Evolutionary conservation across 2,797 vertebrate species (phyloP), one percentile per base, ranked within the genome.

Genomic region (Sebastes aleutianus): DNA sequence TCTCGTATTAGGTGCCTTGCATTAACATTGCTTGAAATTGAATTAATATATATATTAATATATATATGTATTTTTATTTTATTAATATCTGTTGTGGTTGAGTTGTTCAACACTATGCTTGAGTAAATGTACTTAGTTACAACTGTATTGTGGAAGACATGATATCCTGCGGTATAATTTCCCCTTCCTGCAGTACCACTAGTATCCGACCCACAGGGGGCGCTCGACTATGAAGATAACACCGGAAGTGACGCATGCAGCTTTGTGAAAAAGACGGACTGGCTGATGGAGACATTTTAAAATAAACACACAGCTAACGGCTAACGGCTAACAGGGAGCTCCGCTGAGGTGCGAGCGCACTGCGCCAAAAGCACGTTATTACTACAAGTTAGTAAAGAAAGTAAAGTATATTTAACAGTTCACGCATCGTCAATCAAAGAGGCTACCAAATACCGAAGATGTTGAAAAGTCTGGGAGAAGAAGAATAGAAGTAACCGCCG

Each of bases 211-310:
- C 74, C 1, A 20, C 3, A 18, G 76, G 39, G 77, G 74, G 34
- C 76, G 83, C 83, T 78, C 27, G 6, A 8, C 12, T 14, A 1
- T 1, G 10, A 8, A 24, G 8, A n/a, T 39, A 14, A 13, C 1
- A 32, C 81, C 91, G 95, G 95, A 96, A 95, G 79, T 95, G 92
- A 82, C 92, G 92, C 87, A 85, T 13, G 29, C 69, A 88, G 64
- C 89, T 91, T 92, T 90, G 91, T 93, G 90, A 93, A 76, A 87
- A 90, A 92, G 39, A 43, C 39, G 90, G 74, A 66, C 90, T 90
- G 89, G 89, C 90, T 86, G 93, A 91, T 89, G 95, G 89, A 93
- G 96, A 96, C 96, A 96, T 96, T 96, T 96, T 96, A 95, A 95
- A 95, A 93, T 91, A 95, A 92, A 93, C 84, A 93, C 81, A 87